Evolutionary conservation across 2,113 vertebrate genomes (phyloP).

Genomic region (Furnarius figulus): DNA sequence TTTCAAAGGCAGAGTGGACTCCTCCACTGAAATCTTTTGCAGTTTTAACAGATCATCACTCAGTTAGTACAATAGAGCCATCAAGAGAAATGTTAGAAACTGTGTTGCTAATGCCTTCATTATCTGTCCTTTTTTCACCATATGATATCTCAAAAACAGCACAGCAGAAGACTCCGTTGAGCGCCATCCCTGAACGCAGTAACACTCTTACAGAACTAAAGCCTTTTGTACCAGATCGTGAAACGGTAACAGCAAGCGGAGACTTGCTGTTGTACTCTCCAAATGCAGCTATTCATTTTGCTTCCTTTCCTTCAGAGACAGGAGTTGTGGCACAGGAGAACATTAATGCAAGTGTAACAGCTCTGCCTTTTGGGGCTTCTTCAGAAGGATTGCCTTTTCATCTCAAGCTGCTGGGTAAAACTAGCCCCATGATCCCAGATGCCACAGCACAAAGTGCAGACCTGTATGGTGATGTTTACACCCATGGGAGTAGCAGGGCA

Average conservation of each 20-base stretch:
- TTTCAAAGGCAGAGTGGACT: slow-evolving; percentile 69
- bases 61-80: slow-evolving; percentile 26
- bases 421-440: neutral
- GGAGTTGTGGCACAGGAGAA: neutral
- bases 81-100: slow-evolving; percentile 19
- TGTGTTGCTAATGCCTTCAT: slow-evolving; percentile 27
- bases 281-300: slow-evolving; percentile 17
- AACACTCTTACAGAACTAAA: neutral
- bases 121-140: slow-evolving; percentile 2
- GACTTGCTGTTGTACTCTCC: slow-evolving; percentile 39
- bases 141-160: neutral
- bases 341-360: neutral
- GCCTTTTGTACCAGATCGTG: slow-evolving; percentile 9
- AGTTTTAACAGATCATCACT: slow-evolving; percentile 1
- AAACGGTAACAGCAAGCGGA: slow-evolving; percentile 33
- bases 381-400: neutral
- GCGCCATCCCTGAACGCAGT: neutral
- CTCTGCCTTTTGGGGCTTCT: neutral
- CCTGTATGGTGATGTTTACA: neutral
- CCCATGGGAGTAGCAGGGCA: neutral
- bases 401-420: neutral
- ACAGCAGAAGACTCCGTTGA: neutral
- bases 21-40: slow-evolving; percentile 43
- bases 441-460: neutral
- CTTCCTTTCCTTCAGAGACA: neutral